Base-by-base conservation (phyloP, 2,113 vertebrate genomes). In the Sus scrofa region DNA sequence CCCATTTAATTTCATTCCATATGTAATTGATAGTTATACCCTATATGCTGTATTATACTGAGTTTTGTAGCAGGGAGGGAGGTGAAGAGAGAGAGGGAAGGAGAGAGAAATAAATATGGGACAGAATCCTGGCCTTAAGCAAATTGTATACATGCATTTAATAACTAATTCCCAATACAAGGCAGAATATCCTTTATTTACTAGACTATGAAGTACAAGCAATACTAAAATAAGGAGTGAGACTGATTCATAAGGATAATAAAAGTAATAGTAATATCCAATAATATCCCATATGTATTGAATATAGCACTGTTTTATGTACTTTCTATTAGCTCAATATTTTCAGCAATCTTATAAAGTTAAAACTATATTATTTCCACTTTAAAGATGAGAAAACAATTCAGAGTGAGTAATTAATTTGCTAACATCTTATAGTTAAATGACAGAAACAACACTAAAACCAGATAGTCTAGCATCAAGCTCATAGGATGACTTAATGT, bases 311-410 rank as follows among this genome's bases (percentile, higher is more conserved):
- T 94, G 8, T 89, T 37, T 13, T 62, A 71, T 58, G 2, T 83
- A 44, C 34, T 86, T 37, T 60, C 14, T 50, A 5, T 70, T 86
- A 75, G 52, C 6, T 89, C 54, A 62, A 0, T 30, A 37, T 85
- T 94, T 86, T 88, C 37, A 87, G 12, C 20, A 34, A 18, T 81
- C 50, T 67, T 65, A 20, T 37, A 34, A 74, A 75, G 27, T 44
- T 70, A 1, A 60, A 32, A 81, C 7, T 27, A 9, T 67, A 60
- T 89, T 68, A 60, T 81, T 84, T 18, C 8, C 32, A 32, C 92
- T 70, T 94, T 90, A 71, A 94, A 93, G 60, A 60, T 71, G 19
- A 88, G 37, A 79, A 85, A 70, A 3, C 89, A 96, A 37, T 27
- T 65, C 14, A 79, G 56, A 68, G 15, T 65, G 68, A 91, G 77